A percentile compares a stretch with the other conserved stretches of the same genome.
Conservation (phyloP, 2,888 invertebrate species). For the Blera fallax region DNA sequence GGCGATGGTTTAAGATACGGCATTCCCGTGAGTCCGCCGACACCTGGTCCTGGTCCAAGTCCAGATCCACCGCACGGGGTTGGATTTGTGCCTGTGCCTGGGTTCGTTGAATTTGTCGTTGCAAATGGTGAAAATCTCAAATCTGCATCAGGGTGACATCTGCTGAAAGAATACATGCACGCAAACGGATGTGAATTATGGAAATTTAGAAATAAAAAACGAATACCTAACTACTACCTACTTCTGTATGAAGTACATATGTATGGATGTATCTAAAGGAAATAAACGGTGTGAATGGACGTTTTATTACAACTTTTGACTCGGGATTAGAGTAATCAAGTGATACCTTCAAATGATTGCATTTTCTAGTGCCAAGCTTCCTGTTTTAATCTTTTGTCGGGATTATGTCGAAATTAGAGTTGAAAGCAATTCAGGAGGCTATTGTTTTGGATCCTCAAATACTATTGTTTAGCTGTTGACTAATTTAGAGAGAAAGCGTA, state of each 20-base stretch:
- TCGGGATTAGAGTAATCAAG: constrained; percentile 49
- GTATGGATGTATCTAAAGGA: not conserved
- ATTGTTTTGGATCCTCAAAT: not conserved
- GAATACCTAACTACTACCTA: not conserved
- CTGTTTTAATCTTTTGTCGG: not conserved
- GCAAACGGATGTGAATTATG: not conserved
- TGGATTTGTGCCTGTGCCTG: constrained; percentile 71
- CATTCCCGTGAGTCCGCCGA: constrained; percentile 83
- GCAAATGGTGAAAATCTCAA: constrained; percentile 84
- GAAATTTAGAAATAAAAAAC: not conserved
- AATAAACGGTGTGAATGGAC: constrained; percentile 5
- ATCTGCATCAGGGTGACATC: constrained; percentile 84
- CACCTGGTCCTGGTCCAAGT: constrained; percentile 80
- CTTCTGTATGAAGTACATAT: not conserved
- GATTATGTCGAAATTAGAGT: not conserved
- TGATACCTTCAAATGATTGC: constrained; percentile 28
- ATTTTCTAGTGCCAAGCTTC: constrained; percentile 6
- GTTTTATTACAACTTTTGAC: constrained; percentile 49
- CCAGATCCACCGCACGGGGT: constrained; percentile 74
- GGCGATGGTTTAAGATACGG: constrained; percentile 85
- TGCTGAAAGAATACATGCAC: constrained; percentile 76
- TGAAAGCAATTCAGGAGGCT: not conserved
- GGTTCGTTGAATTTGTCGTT: constrained; percentile 70
- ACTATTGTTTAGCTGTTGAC: no score
- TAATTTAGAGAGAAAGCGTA: no score